Evolutionary conservation across 2,888 invertebrate species (phyloP).

Genomic region (Pandemis cinnamomeana): DNA sequence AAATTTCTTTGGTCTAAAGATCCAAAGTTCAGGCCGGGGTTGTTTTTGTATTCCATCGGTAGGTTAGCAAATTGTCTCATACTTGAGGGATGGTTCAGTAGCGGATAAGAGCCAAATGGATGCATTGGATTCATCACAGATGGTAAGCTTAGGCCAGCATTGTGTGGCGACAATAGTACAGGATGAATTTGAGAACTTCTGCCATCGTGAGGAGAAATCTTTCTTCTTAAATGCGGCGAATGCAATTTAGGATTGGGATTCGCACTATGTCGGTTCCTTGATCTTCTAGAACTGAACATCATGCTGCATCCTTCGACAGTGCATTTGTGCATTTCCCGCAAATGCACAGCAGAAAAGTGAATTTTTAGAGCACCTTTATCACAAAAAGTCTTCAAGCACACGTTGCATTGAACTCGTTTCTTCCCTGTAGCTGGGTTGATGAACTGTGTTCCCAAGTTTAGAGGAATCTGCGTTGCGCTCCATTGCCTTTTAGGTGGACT

Average conservation of each 20-base stretch:
- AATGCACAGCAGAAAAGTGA: slow-evolving; percentile 99
- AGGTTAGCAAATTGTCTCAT: slow-evolving; percentile 84
- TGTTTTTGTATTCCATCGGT: slow-evolving; percentile 81
- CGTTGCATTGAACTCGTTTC: slow-evolving; percentile 98
- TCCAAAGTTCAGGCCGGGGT: slow-evolving; percentile 69
- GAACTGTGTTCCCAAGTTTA: slow-evolving; percentile 94
- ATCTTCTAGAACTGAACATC: slow-evolving; percentile 99
- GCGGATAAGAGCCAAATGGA: slow-evolving; percentile 91
- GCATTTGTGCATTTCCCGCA: slow-evolving; percentile 99
- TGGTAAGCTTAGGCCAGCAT: slow-evolving; percentile 86
- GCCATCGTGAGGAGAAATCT: slow-evolving; percentile 97
- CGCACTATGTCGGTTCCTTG: slow-evolving; percentile 97
- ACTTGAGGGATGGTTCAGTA: slow-evolving; percentile 88
- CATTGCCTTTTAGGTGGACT: slow-evolving; percentile 92
- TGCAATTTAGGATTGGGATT: slow-evolving; percentile 99
- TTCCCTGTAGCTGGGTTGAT: slow-evolving; percentile 97
- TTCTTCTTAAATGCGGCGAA: slow-evolving; percentile 96
- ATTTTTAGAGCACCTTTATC: slow-evolving; percentile 99
- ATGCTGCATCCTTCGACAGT: slow-evolving; percentile 99
- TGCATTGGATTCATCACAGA: slow-evolving; percentile 89
- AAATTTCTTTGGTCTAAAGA: slow-evolving; percentile 69
- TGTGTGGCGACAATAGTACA: slow-evolving; percentile 89
- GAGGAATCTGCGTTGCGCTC: slow-evolving; percentile 90
- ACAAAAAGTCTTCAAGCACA: slow-evolving; percentile 99
- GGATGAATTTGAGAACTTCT: slow-evolving; percentile 94